phyloP scores from a whole-genome alignment of 2,797 vertebrate genomes.

The Lindbergichthys nudifrons region DNA sequence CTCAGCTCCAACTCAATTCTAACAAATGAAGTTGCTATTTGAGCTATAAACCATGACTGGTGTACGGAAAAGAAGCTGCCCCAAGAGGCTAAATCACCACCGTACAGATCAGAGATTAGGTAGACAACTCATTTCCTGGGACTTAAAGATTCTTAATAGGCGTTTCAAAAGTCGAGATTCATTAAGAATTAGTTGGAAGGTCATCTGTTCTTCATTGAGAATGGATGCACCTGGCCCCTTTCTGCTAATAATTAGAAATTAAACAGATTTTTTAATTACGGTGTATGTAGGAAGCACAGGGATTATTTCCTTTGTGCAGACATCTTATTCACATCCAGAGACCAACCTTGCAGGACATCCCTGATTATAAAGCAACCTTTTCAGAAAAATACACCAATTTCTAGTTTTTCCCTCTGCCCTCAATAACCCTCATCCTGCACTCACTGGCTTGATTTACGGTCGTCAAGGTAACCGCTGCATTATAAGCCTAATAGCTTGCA shows the following conservation, averaged over 20 bases:
- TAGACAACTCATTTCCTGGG: neutral
- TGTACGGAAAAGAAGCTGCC: too few relatives aligned
- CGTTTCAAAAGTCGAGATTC: neutral
- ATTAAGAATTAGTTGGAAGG: neutral
- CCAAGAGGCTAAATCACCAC: too few relatives aligned
- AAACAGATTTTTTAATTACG: neutral
- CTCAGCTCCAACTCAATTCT: too few relatives aligned
- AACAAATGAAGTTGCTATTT: too few relatives aligned
- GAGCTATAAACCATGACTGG: too few relatives aligned
- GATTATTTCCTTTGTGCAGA: neutral
- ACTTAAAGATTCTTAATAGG: neutral
- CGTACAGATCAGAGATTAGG: too few relatives aligned
- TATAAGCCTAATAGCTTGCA: conserved; percentile 69
- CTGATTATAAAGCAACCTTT: conserved; percentile 47
- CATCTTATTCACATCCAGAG: conserved; percentile 11
- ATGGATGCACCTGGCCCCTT: neutral
- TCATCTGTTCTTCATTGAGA: neutral
- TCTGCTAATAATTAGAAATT: neutral
- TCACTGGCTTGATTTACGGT: conserved; percentile 68
- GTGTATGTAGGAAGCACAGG: neutral
- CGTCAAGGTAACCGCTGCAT: conserved; percentile 73
- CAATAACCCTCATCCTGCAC: conserved; percentile 48
- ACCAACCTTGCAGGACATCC: conserved; percentile 31
- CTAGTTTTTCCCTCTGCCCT: conserved; percentile 42
- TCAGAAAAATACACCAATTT: conserved; percentile 55